Percentiles rank a stretch among this genome's conserved stretches.
Conservation (phyloP, 2,113 vertebrate species). For the Engystomops pustulosus region DNA sequence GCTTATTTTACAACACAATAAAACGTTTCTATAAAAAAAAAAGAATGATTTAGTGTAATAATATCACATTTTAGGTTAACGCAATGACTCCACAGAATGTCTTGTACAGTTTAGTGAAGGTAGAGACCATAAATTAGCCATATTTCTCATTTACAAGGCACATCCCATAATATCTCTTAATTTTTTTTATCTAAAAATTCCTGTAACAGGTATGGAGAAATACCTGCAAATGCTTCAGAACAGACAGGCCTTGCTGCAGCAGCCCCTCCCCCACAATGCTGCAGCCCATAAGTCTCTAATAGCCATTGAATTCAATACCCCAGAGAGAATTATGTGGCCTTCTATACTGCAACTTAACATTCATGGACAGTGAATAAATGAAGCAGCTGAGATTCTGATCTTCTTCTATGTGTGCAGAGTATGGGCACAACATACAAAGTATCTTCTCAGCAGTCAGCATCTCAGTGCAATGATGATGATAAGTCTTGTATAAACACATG, state of each 20-base stretch:
- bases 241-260: not conserved
- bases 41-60: too few relatives aligned
- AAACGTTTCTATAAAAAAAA: too few relatives aligned
- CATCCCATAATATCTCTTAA: too few relatives aligned
- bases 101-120: too few relatives aligned
- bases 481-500: too few relatives aligned
- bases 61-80: too few relatives aligned
- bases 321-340: not conserved
- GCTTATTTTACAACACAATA: too few relatives aligned
- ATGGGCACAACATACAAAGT: not conserved
- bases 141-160: not conserved
- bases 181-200: not conserved
- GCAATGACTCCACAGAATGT: too few relatives aligned
- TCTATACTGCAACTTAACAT: not conserved
- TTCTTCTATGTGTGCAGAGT: not conserved
- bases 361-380: not conserved
- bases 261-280: not conserved
- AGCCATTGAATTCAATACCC: not conserved
- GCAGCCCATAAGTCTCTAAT: not conserved
- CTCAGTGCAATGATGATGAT: too few relatives aligned
- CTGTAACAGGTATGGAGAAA: not conserved
- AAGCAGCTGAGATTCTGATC: slow-evolving; percentile 18
- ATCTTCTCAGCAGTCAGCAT: not conserved
- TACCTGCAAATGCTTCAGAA: not conserved
- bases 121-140: too few relatives aligned